A percentile compares a stretch with the other conserved stretches of the same genome.
Conservation (phyloP, 2,888 invertebrate genomes). For the Agrotis clavis region DNA sequence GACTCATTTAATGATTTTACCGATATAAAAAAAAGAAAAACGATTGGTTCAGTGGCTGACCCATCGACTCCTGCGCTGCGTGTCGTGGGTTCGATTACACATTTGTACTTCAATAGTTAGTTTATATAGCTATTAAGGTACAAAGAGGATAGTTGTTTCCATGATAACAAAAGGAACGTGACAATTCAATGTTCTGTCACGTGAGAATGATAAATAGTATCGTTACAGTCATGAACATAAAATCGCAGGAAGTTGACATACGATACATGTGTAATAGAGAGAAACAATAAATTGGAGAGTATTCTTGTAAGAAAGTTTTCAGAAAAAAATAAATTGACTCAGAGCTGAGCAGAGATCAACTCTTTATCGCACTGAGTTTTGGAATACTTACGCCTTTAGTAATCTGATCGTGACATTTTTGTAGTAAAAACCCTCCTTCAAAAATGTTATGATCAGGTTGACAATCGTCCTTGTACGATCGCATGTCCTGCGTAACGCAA, state of each 20-base stretch:
- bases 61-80: too few relatives aligned
- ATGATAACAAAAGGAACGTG: conserved; percentile 12
- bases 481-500: background rate
- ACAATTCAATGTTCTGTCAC: background rate
- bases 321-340: background rate
- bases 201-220: background rate
- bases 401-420: too few relatives aligned
- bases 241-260: conserved; percentile 7
- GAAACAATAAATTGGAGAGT: background rate
- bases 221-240: conserved; percentile 1
- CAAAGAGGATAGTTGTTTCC: background rate
- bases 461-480: conserved; percentile 4
- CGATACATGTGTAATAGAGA: background rate
- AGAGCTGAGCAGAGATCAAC: background rate
- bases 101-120: too few relatives aligned
- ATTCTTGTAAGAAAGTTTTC: background rate
- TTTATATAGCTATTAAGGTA: background rate
- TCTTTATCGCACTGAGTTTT: background rate
- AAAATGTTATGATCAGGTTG: background rate
- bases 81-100: too few relatives aligned
- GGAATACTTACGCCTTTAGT: background rate
- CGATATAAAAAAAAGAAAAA: too few relatives aligned
- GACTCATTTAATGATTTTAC: too few relatives aligned
- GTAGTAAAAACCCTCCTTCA: background rate
- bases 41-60: too few relatives aligned